Percentiles rank a stretch among this genome's conserved stretches.
Conservation (phyloP, 2,113 vertebrate genomes). For the Cromileptes altivelis region DNA sequence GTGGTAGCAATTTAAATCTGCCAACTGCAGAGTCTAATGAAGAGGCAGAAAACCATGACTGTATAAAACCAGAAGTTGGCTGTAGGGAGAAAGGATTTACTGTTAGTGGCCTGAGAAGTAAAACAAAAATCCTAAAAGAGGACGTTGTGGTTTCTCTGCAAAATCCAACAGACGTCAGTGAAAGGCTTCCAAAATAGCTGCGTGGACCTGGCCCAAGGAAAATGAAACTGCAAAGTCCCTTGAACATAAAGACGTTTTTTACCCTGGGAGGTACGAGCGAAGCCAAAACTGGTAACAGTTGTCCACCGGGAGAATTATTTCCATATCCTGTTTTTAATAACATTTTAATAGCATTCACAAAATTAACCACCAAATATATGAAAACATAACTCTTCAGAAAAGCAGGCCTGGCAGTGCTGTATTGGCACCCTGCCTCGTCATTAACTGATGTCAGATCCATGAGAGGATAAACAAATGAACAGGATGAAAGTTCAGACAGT, state of each 20-base stretch:
- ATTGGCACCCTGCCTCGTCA: constrained; percentile 5
- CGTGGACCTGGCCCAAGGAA: constrained; percentile 73
- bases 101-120: constrained; percentile 76
- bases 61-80: constrained; percentile 73
- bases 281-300: constrained; percentile 52
- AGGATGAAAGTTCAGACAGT: not conserved
- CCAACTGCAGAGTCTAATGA: constrained; percentile 68
- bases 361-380: constrained; percentile 25
- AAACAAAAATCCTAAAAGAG: constrained; percentile 78
- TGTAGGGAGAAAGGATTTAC: constrained; percentile 75
- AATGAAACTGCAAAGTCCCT: constrained; percentile 65
- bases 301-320: constrained; percentile 48
- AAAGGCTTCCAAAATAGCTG: constrained; percentile 69
- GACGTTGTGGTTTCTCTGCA: constrained; percentile 76
- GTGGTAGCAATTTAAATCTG: constrained; percentile 58
- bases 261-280: constrained; percentile 35
- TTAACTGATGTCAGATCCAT: constrained; percentile 12
- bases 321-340: constrained; percentile 52
- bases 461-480: constrained; percentile 21
- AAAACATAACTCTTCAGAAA: constrained; percentile 5
- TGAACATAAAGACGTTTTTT: constrained; percentile 67
- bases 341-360: constrained; percentile 22
- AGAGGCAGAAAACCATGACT: constrained; percentile 73
- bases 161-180: constrained; percentile 75
- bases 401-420: constrained; percentile 9